Evolutionary conservation across 2,797 vertebrate species (phyloP), one percentile per base, ranked within the genome.

Genomic region (Myripristis jacobus): DNA sequence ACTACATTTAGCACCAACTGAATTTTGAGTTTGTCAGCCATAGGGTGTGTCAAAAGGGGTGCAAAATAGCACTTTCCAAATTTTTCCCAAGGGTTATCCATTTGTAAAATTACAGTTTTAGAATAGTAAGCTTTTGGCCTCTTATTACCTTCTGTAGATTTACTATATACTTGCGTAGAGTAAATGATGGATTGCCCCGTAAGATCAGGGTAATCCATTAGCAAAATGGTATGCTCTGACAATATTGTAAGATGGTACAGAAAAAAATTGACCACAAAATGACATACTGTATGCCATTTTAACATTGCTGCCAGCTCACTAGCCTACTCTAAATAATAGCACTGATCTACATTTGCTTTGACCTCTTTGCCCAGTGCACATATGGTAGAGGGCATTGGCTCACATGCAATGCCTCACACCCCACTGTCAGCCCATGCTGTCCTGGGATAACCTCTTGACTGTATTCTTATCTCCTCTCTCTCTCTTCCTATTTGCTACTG

Each of bases 381-480:
- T 25, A 54, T 31, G 11, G 56, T 9, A 22, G 24, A 16, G 13
- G 13, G n/a, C 3, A 18, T 13, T 16, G 44, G 7, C 41, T 70
- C 22, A 34, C 27, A 46, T 24, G 34, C 9, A 29, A 19, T 25
- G 29, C 47, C n/a, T 59, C 12, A 41, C 25, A 24, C 34, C 55
- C 24, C 24, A 46, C 25, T 47, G 46, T 53, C 16, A 59, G 24
- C 27, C 12, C 36, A 34, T 16, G 57, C 5, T 57, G 51, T 34
- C 47, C 59, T 24, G 5, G 43, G 10, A 62, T 62, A 29, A 80
- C 22, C 58, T 73, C 41, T 55, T 22, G 31, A 60, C 22, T 46
- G 31, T 43, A 29, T 44, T 66, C 31, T 52, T 38, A 59, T 43
- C 58, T 71, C 12, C 25, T 57, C 52, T 18, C 46, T 73, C 46